Base-by-base conservation (phyloP, 2,888 invertebrate species). In the Folsomia candida region DNA sequence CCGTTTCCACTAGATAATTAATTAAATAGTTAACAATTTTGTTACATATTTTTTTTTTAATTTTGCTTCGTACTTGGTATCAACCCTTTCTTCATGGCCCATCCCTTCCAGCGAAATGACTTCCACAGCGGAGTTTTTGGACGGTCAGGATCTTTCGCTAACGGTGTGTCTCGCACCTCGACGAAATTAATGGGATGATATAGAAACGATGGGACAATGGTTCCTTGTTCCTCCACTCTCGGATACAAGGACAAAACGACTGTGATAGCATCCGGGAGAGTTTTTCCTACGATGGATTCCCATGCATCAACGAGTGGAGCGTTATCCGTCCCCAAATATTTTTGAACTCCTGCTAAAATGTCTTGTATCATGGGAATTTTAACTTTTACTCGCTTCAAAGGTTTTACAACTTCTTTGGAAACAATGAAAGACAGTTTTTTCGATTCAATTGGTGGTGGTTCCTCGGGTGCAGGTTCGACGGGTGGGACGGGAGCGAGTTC, bases 11-110 rank as follows among this genome's bases (percentile, higher is more conserved):
- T 69, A 26, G 20, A 25, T 28, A n/a, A n/a, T n/a, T n/a, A n/a
- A n/a, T n/a, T n/a, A n/a, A n/a, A n/a, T n/a, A n/a, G n/a, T n/a
- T n/a, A n/a, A n/a, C n/a, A n/a, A n/a, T n/a, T n/a, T n/a, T n/a
- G n/a, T n/a, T n/a, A n/a, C n/a, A n/a, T n/a, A n/a, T n/a, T n/a
- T n/a, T n/a, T n/a, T n/a, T n/a, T n/a, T n/a, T n/a, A n/a, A n/a
- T n/a, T n/a, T n/a, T n/a, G n/a, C n/a, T n/a, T 14, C 58, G 51
- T 51, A 68, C 69, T 65, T 27, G 77, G 74, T 64, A 77, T 73
- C 1, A 76, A 14, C 2, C 78, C 78, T 51, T 78, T 76, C 37
- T 70, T 73, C 72, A 76, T 72, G 3, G 78, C 78, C 78, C 78
- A 78, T 4, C 67, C 68, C 63, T 78, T 78, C 78, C 78, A 78